phyloP scores from a whole-genome alignment of 2,797 vertebrate species.

The Urophycis tenuis region DNA sequence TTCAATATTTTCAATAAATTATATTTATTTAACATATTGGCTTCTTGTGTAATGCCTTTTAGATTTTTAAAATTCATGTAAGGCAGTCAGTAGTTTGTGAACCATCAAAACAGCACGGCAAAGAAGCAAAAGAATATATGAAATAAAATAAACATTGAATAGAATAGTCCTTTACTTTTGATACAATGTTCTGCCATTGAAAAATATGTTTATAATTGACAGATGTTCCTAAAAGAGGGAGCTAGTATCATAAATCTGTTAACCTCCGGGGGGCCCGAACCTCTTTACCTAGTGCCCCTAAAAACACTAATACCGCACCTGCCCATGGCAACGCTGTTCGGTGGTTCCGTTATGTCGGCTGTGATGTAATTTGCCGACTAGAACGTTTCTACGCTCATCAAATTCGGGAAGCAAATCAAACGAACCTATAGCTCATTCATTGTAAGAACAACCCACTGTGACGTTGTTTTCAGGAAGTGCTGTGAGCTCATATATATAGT shows the following conservation, averaged over 20 bases:
- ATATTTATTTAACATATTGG: slow-evolving; percentile 71
- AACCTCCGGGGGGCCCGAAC: too few relatives aligned
- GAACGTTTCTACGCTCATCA: background rate
- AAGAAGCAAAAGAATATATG: background rate
- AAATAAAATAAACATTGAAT: background rate
- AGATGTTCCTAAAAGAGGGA: background rate
- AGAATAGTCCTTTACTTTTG: background rate
- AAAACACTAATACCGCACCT: too few relatives aligned
- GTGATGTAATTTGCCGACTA: background rate
- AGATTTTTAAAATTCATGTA: background rate
- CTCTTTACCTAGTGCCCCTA: too few relatives aligned
- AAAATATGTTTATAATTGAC: background rate
- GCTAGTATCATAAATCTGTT: background rate
- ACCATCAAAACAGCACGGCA: background rate
- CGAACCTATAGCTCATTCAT: background rate
- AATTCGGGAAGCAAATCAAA: background rate
- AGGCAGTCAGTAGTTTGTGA: background rate
- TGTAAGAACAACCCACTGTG: background rate
- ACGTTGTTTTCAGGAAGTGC: background rate
- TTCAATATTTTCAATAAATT: slow-evolving; percentile 74
- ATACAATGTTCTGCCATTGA: background rate
- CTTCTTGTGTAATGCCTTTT: slow-evolving; percentile 6
- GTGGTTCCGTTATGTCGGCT: background rate
- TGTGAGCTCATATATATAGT: too few relatives aligned
- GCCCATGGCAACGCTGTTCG: too few relatives aligned